Base-by-base conservation (phyloP, 2,113 vertebrate species). In the Todiramphus chloris region DNA sequence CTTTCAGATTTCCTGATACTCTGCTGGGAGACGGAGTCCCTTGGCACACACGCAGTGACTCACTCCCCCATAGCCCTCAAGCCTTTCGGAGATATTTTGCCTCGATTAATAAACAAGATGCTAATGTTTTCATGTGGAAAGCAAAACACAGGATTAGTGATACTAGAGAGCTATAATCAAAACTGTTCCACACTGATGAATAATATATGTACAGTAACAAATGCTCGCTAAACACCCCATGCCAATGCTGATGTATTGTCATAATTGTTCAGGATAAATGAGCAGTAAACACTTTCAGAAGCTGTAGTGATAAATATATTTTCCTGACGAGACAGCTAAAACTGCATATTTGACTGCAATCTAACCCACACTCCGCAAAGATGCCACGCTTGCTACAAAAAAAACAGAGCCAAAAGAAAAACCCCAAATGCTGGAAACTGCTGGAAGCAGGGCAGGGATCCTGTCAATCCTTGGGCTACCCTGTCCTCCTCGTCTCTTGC, bases 51-150 rank as follows among this genome's bases (percentile, higher is more conserved):
- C 44, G 2, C 41, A 18, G 69, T 15, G 24, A 44, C 76, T 93
- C 76, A 10, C 77, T 64, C 77, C 80, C 91, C 27, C 5, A 0
- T 17, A 68, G 80, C 87, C 95, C 94, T 62, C 21, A 0, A 92
- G 92, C 75, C 24, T 69, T 56, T 37, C 5, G 0, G 70, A 75
- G 83, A n/a, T 48, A 19, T 30, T 78, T 88, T 81, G 56, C 74
- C 78, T 82, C 5, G 13, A 90, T 88, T 96, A 94, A 96, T 68
- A 81, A 93, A 90, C 80, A 90, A 89, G 91, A 89, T 64, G 63
- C 51, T 96, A 59, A 44, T 94, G 92, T 90, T 93, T 94, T 92
- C 18, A 64, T 41, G 83, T 56, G 73, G 76, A 93, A 94, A 81
- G 76, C 73, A 90, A 96, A 97, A 69, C 77, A 78, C 8, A 10